Evolutionary conservation across 92 coral and sea anemone genomes (phyloP).

Genomic region (Parazoanthus darwini): DNA sequence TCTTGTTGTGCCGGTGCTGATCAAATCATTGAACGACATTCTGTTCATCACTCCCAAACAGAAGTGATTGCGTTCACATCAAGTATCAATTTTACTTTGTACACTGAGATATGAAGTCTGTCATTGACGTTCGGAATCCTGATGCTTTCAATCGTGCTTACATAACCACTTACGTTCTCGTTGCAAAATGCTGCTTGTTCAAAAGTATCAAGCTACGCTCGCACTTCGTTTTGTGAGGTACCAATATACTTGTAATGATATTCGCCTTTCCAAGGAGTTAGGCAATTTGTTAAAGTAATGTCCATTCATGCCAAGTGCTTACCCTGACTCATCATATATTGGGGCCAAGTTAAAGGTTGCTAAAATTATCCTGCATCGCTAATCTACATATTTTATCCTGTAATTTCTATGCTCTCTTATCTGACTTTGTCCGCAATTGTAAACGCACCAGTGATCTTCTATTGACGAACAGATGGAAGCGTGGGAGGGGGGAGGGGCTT

Average conservation of each 20-base stretch:
- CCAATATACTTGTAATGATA: not conserved
- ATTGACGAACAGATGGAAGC: no score
- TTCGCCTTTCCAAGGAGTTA: not conserved
- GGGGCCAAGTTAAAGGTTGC: not conserved
- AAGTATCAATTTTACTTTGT: not conserved
- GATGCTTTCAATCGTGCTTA: not conserved
- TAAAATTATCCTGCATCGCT: no score
- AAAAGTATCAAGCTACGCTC: not conserved
- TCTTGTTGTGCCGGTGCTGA: not conserved
- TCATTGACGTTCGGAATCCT: not conserved
- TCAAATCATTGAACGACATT: not conserved
- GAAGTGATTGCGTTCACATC: not conserved
- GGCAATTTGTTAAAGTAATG: no score
- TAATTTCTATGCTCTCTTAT: no score
- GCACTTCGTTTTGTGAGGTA: not conserved
- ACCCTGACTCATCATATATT: not conserved
- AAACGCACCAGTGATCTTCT: no score
- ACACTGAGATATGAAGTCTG: not conserved
- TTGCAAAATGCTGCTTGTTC: not conserved
- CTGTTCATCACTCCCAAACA: not conserved
- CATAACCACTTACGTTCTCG: not conserved
- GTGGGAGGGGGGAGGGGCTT: no score
- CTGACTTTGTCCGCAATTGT: no score
- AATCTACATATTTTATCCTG: no score
- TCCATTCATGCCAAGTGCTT: not conserved